A percentile compares a stretch with the other conserved stretches of the same genome.
Conservation (phyloP, 2,113 vertebrate genomes). For the Rhineura floridana region DNA sequence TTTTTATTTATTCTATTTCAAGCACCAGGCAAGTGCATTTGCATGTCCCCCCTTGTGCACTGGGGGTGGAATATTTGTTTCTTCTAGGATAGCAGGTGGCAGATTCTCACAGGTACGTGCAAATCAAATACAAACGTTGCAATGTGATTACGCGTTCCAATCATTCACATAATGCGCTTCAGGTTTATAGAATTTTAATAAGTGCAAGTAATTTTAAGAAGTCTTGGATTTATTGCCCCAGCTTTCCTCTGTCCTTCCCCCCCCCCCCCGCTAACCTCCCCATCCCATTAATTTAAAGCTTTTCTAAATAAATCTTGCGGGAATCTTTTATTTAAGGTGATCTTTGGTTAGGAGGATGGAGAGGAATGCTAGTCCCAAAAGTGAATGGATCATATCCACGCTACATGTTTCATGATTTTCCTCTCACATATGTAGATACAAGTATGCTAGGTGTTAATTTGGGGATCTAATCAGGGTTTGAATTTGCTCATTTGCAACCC, state of each 20-base stretch:
- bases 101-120: slow-evolving; percentile 56
- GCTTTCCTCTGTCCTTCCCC: no score
- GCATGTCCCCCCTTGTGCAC: slow-evolving; percentile 36
- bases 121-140: slow-evolving; percentile 61
- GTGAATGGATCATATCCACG: neutral
- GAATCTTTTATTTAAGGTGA: neutral
- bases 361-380: neutral
- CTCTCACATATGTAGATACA: no score
- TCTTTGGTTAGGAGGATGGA: neutral
- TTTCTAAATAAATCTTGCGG: neutral
- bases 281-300: neutral
- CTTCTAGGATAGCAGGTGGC: slow-evolving; percentile 42
- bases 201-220: slow-evolving; percentile 64
- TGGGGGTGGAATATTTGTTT: slow-evolving; percentile 44
- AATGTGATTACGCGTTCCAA: slow-evolving; percentile 60
- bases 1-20: slow-evolving; percentile 28
- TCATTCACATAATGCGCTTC: slow-evolving; percentile 61
- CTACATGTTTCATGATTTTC: no score
- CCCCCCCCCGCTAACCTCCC: no score
- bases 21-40: slow-evolving; percentile 45
- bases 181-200: slow-evolving; percentile 61
- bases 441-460: no score
- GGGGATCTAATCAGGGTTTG: no score
- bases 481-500: no score
- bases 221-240: slow-evolving; percentile 56